Evolutionary conservation across 2,888 invertebrate species (phyloP), one percentile per base, ranked within the genome.

Genomic region (Apocheima hispidaria): DNA sequence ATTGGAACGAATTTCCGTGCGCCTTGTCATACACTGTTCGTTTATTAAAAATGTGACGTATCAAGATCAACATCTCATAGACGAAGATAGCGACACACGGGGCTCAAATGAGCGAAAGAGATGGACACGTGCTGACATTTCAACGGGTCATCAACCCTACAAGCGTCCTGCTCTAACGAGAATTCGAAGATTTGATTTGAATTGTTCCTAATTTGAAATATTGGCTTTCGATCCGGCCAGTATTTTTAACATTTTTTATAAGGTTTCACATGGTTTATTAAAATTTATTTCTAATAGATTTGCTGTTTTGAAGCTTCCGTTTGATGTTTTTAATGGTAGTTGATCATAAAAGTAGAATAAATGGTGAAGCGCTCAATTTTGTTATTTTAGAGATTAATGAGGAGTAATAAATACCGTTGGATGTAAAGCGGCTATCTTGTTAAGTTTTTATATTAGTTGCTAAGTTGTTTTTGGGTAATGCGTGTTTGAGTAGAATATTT

Each of bases 21-120:
- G 82, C 88, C 90, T 86, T 91, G 91, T 91, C 91, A 91, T 91
- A 91, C 87, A 82, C 82, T 84, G 87, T 92, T 88, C 92, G 92
- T 92, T 92, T 92, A 92, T 92, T 92, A 92, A 92, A 92, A 92
- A 91, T 90, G 87, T 92, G 92, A 92, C 92, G 92, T 92, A 92
- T 92, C 91, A 91, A 92, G 92, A 92, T 92, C 92, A 92, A 90
- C 91, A 91, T 92, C 90, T 90, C 87, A 80, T 83, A 80, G 82
- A 90, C 81, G 69, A 85, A 79, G 87, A 91, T 81, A 75, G 78
- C 44, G 58, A 71, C 71, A 79, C 79, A 81, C 79, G 74, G 71
- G 71, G 71, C 71, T 69, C 61, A 69, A 38, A 69, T 62, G 88
- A 73, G 77, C 61, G 85, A 92, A 81, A 71, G 85, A 84, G 91